These are phyloP conservation scores for Anthonomus grandis DNA, from an alignment of 1,140 invertebrate species.

Conservation along the genomic window DNA sequence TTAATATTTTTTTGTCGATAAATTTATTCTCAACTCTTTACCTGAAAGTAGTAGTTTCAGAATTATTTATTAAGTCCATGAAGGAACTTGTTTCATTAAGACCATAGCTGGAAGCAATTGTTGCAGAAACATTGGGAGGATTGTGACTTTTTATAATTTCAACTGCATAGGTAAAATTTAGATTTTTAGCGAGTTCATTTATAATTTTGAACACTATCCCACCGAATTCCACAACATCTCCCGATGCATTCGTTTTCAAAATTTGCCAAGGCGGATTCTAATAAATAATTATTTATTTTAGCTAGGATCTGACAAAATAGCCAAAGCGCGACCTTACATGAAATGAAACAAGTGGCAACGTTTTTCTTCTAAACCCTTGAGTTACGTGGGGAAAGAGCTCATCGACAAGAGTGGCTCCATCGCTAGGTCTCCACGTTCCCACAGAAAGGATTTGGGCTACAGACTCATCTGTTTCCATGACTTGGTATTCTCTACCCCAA, in stretches of 20 bases:
- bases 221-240: conserved; percentile 54
- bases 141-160: conserved; percentile 37
- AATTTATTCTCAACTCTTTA: neutral
- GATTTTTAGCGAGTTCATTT: conserved; percentile 66
- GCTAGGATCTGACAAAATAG: no score
- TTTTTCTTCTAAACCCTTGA: conserved; percentile 74
- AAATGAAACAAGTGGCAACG: conserved; percentile 64
- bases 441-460: conserved; percentile 58
- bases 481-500: conserved; percentile 57
- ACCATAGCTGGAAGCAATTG: neutral
- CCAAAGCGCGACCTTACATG: conserved; percentile 58
- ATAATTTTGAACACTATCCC: conserved; percentile 80
- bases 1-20: neutral
- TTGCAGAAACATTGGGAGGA: neutral
- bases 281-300: no score
- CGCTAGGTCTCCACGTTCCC: conserved; percentile 68
- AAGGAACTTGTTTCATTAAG: neutral
- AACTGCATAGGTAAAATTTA: conserved; percentile 74
- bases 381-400: conserved; percentile 74
- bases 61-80: neutral
- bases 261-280: conserved; percentile 87
- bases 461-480: conserved; percentile 12
- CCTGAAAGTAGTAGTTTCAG: conserved; percentile 11
- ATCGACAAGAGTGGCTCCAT: conserved; percentile 65
- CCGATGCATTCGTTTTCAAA: conserved; percentile 56